Evolutionary conservation across 2,797 vertebrate species (phyloP).

Genomic region (Sebastes kiyomatsui): DNA sequence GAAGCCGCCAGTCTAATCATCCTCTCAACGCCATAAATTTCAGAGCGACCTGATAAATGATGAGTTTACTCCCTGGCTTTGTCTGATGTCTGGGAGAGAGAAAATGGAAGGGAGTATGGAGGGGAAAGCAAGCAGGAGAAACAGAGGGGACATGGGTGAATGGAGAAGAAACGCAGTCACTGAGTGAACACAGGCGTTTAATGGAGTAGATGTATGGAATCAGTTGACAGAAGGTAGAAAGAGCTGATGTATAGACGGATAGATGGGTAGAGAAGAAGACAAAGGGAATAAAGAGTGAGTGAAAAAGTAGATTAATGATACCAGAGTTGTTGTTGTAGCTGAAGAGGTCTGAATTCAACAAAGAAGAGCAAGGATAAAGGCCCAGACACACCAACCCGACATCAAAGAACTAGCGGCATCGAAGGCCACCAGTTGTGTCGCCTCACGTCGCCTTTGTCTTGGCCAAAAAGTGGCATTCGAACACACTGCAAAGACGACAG

Average conservation of each 20-base stretch:
- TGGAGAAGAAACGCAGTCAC: conserved; percentile 6
- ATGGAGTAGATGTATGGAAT: conserved; percentile 50
- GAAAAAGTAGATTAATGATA: conserved; percentile 56
- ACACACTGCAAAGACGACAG: too few relatives aligned
- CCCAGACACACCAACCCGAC: too few relatives aligned
- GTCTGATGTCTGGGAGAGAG: conserved; percentile 42
- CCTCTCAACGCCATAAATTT: conserved; percentile 81
- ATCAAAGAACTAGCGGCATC: too few relatives aligned
- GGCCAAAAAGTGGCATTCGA: too few relatives aligned
- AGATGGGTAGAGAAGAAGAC: conserved; percentile 24
- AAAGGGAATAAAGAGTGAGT: conserved; percentile 36
- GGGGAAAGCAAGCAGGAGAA: conserved; percentile 13
- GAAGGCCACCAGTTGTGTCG: too few relatives aligned
- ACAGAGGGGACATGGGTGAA: conserved; percentile 22
- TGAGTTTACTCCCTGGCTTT: conserved; percentile 74
- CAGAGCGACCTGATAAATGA: conserved; percentile 78
- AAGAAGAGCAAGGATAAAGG: conserved; percentile 24
- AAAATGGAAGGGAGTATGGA: conserved; percentile 13
- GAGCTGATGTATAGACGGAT: conserved; percentile 35
- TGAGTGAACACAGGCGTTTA: conserved; percentile 43
- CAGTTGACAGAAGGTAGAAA: conserved; percentile 39
- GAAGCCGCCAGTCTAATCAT: conserved; percentile 76
- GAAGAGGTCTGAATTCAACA: conserved; percentile 48
- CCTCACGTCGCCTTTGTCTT: too few relatives aligned
- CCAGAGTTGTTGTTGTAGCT: conserved; percentile 32